phyloP scores from a whole-genome alignment of 2,113 vertebrate species.

The Tretioscincus oriximinensis region DNA sequence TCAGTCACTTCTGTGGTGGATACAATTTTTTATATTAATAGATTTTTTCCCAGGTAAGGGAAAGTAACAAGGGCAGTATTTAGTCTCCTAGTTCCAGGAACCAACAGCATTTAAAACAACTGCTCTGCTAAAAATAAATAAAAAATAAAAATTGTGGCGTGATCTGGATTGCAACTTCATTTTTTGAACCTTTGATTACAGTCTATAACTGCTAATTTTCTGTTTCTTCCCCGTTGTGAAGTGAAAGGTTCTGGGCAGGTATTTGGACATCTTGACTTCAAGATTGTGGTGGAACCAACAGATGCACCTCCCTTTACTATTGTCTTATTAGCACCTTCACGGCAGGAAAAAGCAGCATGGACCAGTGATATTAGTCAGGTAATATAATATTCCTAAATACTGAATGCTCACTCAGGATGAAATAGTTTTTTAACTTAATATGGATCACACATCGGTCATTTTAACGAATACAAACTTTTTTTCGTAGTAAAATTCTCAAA shows the following conservation, averaged over 20 bases:
- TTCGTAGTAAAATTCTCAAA: neutral
- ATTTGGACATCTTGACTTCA: slow-evolving; percentile 97
- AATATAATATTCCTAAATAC: slow-evolving; percentile 16
- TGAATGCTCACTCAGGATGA: neutral
- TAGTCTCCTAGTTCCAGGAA: neutral
- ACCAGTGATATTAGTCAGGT: slow-evolving; percentile 99
- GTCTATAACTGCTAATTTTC: neutral
- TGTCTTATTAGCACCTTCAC: slow-evolving; percentile 89
- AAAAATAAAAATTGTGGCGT: no score
- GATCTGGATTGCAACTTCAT: neutral
- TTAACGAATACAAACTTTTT: neutral
- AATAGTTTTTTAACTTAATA: neutral
- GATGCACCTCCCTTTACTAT: slow-evolving; percentile 90
- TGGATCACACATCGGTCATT: neutral
- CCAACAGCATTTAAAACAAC: neutral
- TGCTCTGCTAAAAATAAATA: no score
- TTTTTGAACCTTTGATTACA: slow-evolving; percentile 5
- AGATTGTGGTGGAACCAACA: slow-evolving; percentile 88
- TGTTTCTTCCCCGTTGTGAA: slow-evolving; percentile 50
- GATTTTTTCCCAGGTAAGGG: no score
- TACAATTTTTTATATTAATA: neutral
- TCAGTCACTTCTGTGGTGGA: neutral
- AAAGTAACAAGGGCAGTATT: neutral
- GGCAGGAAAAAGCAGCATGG: slow-evolving; percentile 98
- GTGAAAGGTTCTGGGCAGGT: slow-evolving; percentile 89